Evolutionary conservation across 2,113 vertebrate genomes (phyloP).

Genomic region (Ictalurus furcatus): DNA sequence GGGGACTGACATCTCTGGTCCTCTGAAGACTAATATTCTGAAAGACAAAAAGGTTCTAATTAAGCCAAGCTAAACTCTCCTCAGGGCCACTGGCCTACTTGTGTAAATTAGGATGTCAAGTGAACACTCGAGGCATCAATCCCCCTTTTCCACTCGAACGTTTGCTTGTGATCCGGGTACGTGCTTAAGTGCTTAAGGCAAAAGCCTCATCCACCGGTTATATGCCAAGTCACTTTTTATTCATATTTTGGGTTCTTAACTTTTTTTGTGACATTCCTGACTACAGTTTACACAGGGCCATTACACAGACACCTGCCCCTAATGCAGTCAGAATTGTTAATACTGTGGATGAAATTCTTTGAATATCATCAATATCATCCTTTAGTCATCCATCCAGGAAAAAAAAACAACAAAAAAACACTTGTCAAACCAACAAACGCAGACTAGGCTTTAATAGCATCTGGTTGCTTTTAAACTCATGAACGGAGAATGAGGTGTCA

Average conservation of each 20-base stretch:
- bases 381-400: no score
- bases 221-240: background rate
- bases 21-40: background rate
- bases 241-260: background rate
- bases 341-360: no score
- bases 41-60: conserved; percentile 41
- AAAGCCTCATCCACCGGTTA: background rate
- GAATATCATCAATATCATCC: no score
- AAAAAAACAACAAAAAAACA: no score
- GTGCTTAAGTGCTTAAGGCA: background rate
- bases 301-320: background rate
- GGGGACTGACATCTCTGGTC: background rate
- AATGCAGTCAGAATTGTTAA: no score
- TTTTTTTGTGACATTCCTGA: background rate
- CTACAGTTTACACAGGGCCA: background rate
- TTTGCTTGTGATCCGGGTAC: background rate
- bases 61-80: conserved; percentile 47
- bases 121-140: conserved; percentile 30
- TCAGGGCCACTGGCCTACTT: conserved; percentile 52
- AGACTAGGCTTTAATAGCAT: no score
- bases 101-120: conserved; percentile 51
- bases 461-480: no score
- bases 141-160: conserved; percentile 11
- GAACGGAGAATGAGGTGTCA: no score
- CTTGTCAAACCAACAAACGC: no score